Base-by-base conservation (phyloP, 2,888 invertebrate genomes). In the Tortrix viridana region DNA sequence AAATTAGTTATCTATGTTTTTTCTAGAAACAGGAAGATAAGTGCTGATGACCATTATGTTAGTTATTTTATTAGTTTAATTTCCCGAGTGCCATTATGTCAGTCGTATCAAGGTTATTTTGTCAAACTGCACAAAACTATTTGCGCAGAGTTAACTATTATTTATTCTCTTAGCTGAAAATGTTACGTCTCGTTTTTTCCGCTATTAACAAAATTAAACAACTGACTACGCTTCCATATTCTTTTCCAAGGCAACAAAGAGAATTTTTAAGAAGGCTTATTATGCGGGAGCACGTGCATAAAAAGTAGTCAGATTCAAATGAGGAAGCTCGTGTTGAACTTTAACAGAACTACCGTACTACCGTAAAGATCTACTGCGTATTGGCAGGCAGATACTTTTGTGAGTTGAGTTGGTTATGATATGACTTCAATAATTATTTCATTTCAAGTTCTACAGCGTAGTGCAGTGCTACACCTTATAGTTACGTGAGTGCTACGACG, bases 191-290 rank as follows among this genome's bases (percentile, higher is more conserved):
- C 48, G 54, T 55, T 62, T 50, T 55, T 53, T 44, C 18, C 46
- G 43, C 64, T 60, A 60, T 60, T 63, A 60, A 65, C 55, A 52
- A 65, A 60, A 65, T 60, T 60, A 60, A 65, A 60, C 55, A 65
- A 56, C 60, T 60, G 60, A 60, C 55, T 62, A 49, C 48, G 61
- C 66, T 49, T 54, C 59, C 60, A 62, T 58, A 65, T 59, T 67
- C 65, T 66, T 60, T 66, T 69, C 68, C 69, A 61, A 65, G 68
- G 74, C 73, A 76, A 77, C 73, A 77, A 80, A 74, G 72, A 73
- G 72, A 72, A 76, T 75, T 74, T 74, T 74, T 73, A 73, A 74
- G 74, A 74, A 70, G 70, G 82, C 81, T 82, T 85, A 84, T 88
- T 87, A 85, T 84, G 82, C 82, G 67, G 68, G 67, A 72, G 77